Base-by-base conservation (phyloP, 2,113 vertebrate species). In the Scartelaos histophorus region DNA sequence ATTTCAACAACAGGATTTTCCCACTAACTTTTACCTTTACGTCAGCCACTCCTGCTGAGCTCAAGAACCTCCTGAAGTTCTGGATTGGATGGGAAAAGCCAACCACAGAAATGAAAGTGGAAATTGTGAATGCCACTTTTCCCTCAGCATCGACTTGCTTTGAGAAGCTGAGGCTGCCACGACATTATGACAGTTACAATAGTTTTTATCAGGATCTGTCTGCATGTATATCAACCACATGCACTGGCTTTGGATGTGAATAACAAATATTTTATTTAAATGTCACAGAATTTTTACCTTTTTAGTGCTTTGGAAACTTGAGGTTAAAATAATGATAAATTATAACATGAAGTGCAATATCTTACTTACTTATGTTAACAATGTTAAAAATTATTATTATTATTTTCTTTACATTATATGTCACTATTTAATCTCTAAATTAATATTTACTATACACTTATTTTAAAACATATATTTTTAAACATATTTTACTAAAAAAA, bases 51-150 rank as follows among this genome's bases (percentile, higher is more conserved):
- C 58, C 81, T 0, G 73, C 73, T 22, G 77, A 85, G 58, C 69
- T 84, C 11, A 87, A 82, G 75, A 81, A 69, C 45, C 83, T 87
- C 56, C 7, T 81, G 38, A 82, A 80, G 77, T 87, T 87, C 69
- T 87, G 81, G 81, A 84, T 60, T 2, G 83, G 85, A 25, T 85
- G 87, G 85, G 83, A 89, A 77, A 22, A 84, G 51, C 83, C 87
- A 0, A 62, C 77, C 49, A 57, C 43, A 53, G 69, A 76, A 71
- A 87, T 85, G 83, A 80, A 46, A 61, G 79, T 89, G 64, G 83
- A 87, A 74, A 69, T 84, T 38, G 77, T 81, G 0, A 69, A 85
- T 15, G 79, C 73, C 25, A 11, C 10, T 0, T 53, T 85, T 29
- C 83, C 85, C 1, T 80, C 79, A 17, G 79, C 85, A n/a, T 66